phyloP scores from a whole-genome alignment of 2,113 vertebrate species.

The Mus spicilegus region DNA sequence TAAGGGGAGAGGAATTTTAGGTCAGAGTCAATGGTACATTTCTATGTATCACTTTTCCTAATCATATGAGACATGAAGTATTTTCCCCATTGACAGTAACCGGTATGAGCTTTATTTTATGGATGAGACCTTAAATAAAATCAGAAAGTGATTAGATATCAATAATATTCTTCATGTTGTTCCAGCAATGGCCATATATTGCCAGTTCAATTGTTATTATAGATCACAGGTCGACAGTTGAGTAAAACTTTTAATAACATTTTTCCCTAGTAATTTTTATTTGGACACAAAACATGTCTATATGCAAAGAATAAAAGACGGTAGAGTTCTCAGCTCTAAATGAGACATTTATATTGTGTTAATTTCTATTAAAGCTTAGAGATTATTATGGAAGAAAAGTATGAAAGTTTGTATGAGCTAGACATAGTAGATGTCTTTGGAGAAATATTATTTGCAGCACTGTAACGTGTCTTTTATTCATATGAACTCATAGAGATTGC shows the following conservation, averaged over 20 bases:
- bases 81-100: background rate
- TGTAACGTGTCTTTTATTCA: background rate
- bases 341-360: background rate
- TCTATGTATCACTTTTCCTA: fast-evolving
- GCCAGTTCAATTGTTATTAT: background rate
- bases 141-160: background rate
- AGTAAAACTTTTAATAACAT: background rate
- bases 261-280: background rate
- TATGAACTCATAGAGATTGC: background rate
- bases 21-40: fast-evolving
- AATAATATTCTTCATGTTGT: background rate
- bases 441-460: background rate
- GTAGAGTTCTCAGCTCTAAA: background rate
- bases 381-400: background rate
- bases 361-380: background rate
- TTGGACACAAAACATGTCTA: background rate
- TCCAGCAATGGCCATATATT: background rate
- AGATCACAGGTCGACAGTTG: background rate
- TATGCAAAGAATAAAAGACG: background rate
- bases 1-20: background rate
- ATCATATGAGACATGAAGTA: too few species aligned
- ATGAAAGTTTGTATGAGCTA: background rate
- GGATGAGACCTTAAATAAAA: background rate
- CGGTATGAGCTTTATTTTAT: background rate
- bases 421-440: background rate